Conservation (phyloP, 2,797 vertebrate species). For the Diplodus sargus region DNA sequence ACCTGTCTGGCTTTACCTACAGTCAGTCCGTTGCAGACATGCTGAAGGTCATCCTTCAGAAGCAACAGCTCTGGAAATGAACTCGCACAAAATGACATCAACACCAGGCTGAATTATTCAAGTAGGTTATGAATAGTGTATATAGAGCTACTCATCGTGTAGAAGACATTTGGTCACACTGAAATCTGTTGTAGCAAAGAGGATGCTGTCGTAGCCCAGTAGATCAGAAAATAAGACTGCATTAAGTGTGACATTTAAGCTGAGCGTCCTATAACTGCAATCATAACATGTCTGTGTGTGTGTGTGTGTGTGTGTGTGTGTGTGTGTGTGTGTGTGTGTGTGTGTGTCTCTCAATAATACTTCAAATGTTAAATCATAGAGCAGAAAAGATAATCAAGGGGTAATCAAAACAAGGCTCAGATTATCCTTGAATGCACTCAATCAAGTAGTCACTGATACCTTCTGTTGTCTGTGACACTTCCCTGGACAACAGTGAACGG, state of each 20-base stretch:
- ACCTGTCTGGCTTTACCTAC: slow-evolving; percentile 62
- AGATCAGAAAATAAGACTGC: neutral
- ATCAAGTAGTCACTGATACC: neutral
- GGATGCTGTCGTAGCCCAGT: neutral
- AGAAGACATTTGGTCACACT: slow-evolving; percentile 12
- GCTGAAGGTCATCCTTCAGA: slow-evolving; percentile 30
- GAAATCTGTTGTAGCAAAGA: neutral
- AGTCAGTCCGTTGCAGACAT: slow-evolving; percentile 37
- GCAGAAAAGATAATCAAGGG: neutral
- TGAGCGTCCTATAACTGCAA: neutral
- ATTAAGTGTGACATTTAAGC: slow-evolving; percentile 1
- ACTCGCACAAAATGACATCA: slow-evolving; percentile 22
- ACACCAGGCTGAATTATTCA: slow-evolving; percentile 41
- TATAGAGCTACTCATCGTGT: neutral
- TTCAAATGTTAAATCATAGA: slow-evolving; percentile 13
- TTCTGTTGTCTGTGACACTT: neutral
- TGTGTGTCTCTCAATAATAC: neutral
- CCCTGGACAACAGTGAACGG: neutral
- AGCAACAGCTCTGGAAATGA: slow-evolving; percentile 25
- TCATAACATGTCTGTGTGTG: neutral
- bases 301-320: too few species aligned
- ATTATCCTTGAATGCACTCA: neutral
- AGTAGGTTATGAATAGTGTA: slow-evolving; percentile 15
- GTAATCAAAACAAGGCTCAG: neutral
- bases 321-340: neutral